Evolutionary conservation across 2,113 vertebrate genomes (phyloP).

Genomic region (Sceloporus undulatus): DNA sequence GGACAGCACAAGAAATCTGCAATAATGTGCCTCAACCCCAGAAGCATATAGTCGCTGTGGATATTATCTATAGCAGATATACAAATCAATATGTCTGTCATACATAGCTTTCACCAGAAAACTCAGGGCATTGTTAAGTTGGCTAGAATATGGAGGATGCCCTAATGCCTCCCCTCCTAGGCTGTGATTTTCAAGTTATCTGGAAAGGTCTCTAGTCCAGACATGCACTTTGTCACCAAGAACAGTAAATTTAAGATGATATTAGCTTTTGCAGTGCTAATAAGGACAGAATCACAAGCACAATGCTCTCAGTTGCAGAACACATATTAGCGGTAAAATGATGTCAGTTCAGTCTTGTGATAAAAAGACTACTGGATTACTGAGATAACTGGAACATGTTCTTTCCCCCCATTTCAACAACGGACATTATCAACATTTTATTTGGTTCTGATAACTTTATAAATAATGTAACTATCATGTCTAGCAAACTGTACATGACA

Average conservation of each 20-base stretch:
- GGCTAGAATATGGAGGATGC: not conserved
- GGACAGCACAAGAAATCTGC: constrained; percentile 77
- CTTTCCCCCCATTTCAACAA: constrained; percentile 68
- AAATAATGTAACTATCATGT: constrained; percentile 74
- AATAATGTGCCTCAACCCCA: constrained; percentile 62
- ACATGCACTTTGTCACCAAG: constrained; percentile 44
- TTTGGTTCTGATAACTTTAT: constrained; percentile 77
- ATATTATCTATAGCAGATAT: not conserved
- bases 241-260: constrained; percentile 69
- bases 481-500: constrained; percentile 74
- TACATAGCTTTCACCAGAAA: constrained; percentile 13
- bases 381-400: constrained; percentile 66
- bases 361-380: constrained; percentile 54
- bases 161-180: not conserved
- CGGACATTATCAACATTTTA: constrained; percentile 68
- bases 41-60: constrained; percentile 74
- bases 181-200: not conserved
- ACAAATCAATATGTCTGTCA: not conserved
- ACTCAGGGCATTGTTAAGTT: not conserved
- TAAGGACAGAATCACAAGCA: constrained; percentile 75
- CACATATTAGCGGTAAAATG: constrained; percentile 51
- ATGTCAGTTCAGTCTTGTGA: constrained; percentile 58
- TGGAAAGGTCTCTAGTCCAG: not conserved
- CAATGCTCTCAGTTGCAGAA: constrained; percentile 71
- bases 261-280: constrained; percentile 66